Evolutionary conservation across 2,888 invertebrate species (phyloP).

Genomic region (Nowickia ferox): DNA sequence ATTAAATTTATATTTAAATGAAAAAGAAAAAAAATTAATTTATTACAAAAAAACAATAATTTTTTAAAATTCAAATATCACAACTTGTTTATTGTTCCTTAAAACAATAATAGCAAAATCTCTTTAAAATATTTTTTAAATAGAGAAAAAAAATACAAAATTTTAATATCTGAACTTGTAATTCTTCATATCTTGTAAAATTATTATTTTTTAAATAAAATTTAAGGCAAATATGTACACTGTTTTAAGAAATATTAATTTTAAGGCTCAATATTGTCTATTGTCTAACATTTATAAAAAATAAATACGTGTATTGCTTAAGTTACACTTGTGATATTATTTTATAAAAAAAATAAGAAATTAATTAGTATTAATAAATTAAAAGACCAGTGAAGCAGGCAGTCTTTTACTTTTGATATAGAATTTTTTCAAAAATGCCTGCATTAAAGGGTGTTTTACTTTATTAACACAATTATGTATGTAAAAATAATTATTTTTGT

Average conservation of each 20-base stretch:
- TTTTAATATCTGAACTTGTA: constrained; percentile 27
- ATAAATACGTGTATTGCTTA: constrained; percentile 27
- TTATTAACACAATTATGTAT: neutral
- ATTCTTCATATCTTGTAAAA: constrained; percentile 48
- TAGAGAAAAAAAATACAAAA: neutral
- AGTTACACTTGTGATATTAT: constrained; percentile 67
- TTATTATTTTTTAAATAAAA: constrained; percentile 15
- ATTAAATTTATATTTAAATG: constrained; percentile 61
- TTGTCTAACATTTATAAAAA: constrained; percentile 51
- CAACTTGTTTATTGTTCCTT: constrained; percentile 81
- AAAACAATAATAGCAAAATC: constrained; percentile 69
- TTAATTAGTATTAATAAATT: constrained; percentile 1
- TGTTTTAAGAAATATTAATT: constrained; percentile 19
- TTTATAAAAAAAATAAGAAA: constrained; percentile 45
- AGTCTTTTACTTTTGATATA: neutral
- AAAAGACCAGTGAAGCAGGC: neutral
- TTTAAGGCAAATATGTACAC: constrained; percentile 2
- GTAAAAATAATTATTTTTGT: constrained; percentile 19
- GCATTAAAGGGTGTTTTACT: constrained; percentile 4
- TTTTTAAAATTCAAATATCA: constrained; percentile 77
- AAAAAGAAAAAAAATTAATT: neutral
- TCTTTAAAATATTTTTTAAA: neutral
- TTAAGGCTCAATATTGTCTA: constrained; percentile 45
- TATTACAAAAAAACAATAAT: constrained; percentile 23
- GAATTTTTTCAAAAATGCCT: neutral